These are phyloP conservation scores for Rhabdomys dilectus DNA, from an alignment of 2,113 vertebrate genomes.

Conservation along the genomic window DNA sequence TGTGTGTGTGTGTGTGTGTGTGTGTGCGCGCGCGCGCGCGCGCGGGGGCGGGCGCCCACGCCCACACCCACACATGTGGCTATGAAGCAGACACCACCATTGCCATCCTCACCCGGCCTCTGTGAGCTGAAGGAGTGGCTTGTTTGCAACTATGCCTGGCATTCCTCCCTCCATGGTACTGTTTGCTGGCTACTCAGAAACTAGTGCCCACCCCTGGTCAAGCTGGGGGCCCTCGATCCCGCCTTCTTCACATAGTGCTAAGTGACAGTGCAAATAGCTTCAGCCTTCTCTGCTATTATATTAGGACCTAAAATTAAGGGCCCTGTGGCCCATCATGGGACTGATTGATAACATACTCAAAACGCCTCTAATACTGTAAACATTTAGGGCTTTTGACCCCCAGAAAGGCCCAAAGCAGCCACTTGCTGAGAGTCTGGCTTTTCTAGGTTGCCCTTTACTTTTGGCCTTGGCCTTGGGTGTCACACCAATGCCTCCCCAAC, in stretches of 20 bases:
- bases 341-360: slow-evolving; percentile 16
- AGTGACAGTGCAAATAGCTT: slow-evolving; percentile 10
- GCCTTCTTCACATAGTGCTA: background rate
- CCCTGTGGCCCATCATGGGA: background rate
- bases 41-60: too few relatives aligned
- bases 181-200: slow-evolving; percentile 76
- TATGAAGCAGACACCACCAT: slow-evolving; percentile 55
- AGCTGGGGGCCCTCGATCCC: background rate
- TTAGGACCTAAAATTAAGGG: slow-evolving; percentile 41
- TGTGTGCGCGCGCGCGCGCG: too few relatives aligned
- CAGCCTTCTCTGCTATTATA: slow-evolving; percentile 12
- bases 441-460: background rate
- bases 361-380: slow-evolving; percentile 27
- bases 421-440: slow-evolving; percentile 8
- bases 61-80: too few relatives aligned
- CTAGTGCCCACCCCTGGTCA: slow-evolving; percentile 74
- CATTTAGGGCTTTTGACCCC: background rate
- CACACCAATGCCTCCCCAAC: background rate
- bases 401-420: background rate
- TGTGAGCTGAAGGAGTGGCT: slow-evolving; percentile 82
- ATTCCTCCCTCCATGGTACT: slow-evolving; percentile 75
- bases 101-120: slow-evolving; percentile 72
- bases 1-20: too few relatives aligned
- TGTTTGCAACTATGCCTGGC: slow-evolving; percentile 83
- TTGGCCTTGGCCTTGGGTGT: slow-evolving; percentile 9